A percentile compares a stretch with the other conserved stretches of the same genome.
Evolutionary conservation across 2,113 vertebrate species (phyloP).

Genomic region (Spheniscus mendiculus): DNA sequence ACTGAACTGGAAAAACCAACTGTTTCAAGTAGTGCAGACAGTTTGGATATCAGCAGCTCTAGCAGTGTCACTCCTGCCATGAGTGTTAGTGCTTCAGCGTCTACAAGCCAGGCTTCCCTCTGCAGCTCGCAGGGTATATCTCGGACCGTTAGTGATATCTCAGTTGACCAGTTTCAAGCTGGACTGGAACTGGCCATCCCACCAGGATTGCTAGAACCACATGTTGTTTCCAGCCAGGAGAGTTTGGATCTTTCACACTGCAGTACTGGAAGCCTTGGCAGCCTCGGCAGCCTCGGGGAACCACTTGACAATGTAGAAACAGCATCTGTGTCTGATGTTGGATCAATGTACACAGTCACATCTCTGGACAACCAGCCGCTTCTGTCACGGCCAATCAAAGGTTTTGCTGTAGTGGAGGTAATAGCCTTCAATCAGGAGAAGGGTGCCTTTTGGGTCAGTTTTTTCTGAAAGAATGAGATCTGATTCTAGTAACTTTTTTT

Average conservation of each 20-base stretch:
- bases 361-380: slow-evolving; percentile 87
- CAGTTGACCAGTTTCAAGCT: slow-evolving; percentile 81
- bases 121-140: slow-evolving; percentile 93
- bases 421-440: background rate
- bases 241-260: slow-evolving; percentile 93
- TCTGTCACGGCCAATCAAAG: slow-evolving; percentile 87
- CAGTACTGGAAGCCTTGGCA: slow-evolving; percentile 93
- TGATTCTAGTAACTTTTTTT: background rate
- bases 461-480: background rate
- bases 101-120: slow-evolving; percentile 93
- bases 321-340: slow-evolving; percentile 83
- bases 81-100: slow-evolving; percentile 90
- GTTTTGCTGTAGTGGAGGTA: slow-evolving; percentile 98
- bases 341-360: slow-evolving; percentile 88
- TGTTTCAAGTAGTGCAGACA: slow-evolving; percentile 80
- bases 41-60: slow-evolving; percentile 88
- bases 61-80: slow-evolving; percentile 90
- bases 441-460: background rate
- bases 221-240: slow-evolving; percentile 93
- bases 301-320: slow-evolving; percentile 86
- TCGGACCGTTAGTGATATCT: slow-evolving; percentile 88
- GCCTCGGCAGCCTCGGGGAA: slow-evolving; percentile 91
- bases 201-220: slow-evolving; percentile 80
- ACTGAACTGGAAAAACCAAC: slow-evolving; percentile 77
- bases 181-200: slow-evolving; percentile 79